These are phyloP conservation scores for Apantesis nais DNA, from an alignment of 2,888 invertebrate genomes.

Conservation along the genomic window DNA sequence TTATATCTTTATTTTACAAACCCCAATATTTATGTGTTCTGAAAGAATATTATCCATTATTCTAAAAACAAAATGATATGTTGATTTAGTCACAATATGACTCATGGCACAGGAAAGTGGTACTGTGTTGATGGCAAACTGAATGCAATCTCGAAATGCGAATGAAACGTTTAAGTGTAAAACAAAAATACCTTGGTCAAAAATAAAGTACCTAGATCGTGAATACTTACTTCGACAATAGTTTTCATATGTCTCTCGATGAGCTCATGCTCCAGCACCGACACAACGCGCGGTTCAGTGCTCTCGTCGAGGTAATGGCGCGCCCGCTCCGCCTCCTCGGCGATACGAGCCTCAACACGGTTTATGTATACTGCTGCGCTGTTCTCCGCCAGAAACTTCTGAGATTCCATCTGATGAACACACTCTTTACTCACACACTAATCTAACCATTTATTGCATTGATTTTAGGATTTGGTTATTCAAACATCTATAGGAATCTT, in stretches of 20 bases:
- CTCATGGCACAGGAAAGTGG: neutral
- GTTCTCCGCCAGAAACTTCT: slow-evolving; percentile 99
- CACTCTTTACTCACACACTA: neutral
- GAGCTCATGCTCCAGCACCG: slow-evolving; percentile 98
- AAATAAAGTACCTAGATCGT: neutral
- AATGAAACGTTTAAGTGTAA: too few relatives aligned
- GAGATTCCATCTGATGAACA: slow-evolving; percentile 92
- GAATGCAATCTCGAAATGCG: neutral
- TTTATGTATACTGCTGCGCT: slow-evolving; percentile 99
- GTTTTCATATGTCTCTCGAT: slow-evolving; percentile 99
- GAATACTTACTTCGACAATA: slow-evolving; percentile 71
- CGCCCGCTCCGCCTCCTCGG: slow-evolving; percentile 98
- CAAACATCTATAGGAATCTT: too few relatives aligned
- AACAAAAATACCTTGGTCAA: neutral
- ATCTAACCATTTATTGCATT: too few relatives aligned
- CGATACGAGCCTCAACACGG: slow-evolving; percentile 98
- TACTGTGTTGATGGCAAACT: neutral
- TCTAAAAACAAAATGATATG: neutral
- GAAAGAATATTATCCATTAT: neutral
- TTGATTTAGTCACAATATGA: neutral
- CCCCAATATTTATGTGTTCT: neutral
- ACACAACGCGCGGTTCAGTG: slow-evolving; percentile 97
- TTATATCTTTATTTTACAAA: neutral
- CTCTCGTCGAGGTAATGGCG: slow-evolving; percentile 99
- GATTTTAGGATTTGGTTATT: neutral